Evolutionary conservation across 2,113 vertebrate genomes (phyloP), one percentile per base, ranked within the genome.

Genomic region (Garra rufa): DNA sequence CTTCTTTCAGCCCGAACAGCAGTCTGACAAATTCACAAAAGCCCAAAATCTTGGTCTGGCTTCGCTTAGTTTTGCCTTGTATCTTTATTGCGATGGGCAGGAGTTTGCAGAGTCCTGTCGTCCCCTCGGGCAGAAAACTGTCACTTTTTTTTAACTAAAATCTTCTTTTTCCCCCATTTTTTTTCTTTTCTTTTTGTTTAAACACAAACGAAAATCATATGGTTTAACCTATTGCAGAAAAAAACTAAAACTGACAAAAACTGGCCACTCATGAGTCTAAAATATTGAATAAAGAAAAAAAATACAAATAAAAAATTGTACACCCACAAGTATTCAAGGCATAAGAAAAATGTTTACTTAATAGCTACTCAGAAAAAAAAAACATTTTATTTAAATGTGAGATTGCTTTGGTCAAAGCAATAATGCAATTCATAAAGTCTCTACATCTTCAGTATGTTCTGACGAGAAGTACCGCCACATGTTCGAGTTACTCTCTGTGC

Each of bases 81-180:
- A 91, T 93, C n/a, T n/a, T 93, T 93, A 91, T 94, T 91, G 88
- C 84, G 90, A 89, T 86, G 89, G 90, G 87, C 88, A 90, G 91
- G 90, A 90, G 90, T 88, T 89, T 85, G 87, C 85, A 46, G 88
- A 90, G 89, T 87, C 87, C 90, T 89, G 92, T 73, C 92, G 89
- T 92, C 89, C 91, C 93, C 92, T 95, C 92, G 87, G 94, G 94
- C 92, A 88, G 92, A 94, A 94, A 93, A 89, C 90, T 94, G 93
- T 93, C 93, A 92, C 88, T 75, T 85, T 89, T n/a, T n/a, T n/a
- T n/a, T n/a, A n/a, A n/a, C n/a, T n/a, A n/a, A n/a, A n/a, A n/a
- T n/a, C n/a, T n/a, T n/a, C n/a, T n/a, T n/a, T n/a, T n/a, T n/a
- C n/a, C n/a, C n/a, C n/a, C n/a, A n/a, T n/a, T n/a, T n/a, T n/a